phyloP scores from a whole-genome alignment of 2,888 invertebrate genomes.

The Microctonus brassicae region DNA sequence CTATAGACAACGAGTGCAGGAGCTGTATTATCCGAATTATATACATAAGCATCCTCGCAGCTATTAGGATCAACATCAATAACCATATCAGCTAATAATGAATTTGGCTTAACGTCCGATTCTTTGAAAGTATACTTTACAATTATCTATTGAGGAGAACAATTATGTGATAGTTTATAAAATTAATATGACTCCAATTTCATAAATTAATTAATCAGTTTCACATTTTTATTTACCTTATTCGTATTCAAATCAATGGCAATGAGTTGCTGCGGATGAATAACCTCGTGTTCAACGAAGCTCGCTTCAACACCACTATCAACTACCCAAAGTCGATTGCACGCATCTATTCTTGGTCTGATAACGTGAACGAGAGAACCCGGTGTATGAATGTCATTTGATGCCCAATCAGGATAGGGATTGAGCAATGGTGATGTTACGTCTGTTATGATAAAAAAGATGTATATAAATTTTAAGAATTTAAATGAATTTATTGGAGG shows the following conservation, averaged over 20 bases:
- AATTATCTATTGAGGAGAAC: conserved; percentile 64
- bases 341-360: conserved; percentile 80
- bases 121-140: conserved; percentile 79
- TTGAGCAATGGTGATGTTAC: conserved; percentile 79
- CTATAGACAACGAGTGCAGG: conserved; percentile 86
- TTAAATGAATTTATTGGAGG: background rate
- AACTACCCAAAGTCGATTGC: conserved; percentile 86
- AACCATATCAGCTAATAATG: conserved; percentile 85
- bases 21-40: conserved; percentile 82
- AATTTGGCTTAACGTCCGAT: conserved; percentile 78
- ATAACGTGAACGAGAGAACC: conserved; percentile 80
- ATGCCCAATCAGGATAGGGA: conserved; percentile 84
- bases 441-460: conserved; percentile 55
- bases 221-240: conserved; percentile 67
- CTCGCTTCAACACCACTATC: conserved; percentile 85
- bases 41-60: conserved; percentile 83
- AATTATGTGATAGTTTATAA: background rate
- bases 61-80: conserved; percentile 79
- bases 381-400: conserved; percentile 79
- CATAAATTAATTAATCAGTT: background rate
- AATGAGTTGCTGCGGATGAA: conserved; percentile 74
- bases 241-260: conserved; percentile 83
- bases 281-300: conserved; percentile 72
- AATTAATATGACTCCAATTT: background rate
- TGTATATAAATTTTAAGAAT: background rate